Evolutionary conservation across 2,113 vertebrate species (phyloP).

Genomic region (Cochlearius cochlearius): DNA sequence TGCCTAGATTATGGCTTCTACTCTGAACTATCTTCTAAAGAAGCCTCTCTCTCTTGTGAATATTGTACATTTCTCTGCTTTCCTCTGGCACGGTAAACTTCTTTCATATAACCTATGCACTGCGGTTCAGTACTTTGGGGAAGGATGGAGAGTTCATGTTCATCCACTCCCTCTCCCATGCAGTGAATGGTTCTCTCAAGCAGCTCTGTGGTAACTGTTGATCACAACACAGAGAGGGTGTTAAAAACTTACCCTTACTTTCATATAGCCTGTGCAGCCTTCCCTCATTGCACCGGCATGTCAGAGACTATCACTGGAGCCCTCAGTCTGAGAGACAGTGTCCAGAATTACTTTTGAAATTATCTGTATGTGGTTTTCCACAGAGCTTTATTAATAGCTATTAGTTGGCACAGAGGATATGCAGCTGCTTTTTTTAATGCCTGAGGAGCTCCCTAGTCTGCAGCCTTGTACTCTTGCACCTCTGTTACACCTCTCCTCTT

Average conservation of each 20-base stretch:
- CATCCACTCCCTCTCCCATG: neutral
- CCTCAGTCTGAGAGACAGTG: neutral
- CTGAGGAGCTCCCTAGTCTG: neutral
- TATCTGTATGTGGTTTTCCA: neutral
- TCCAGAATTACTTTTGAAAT: neutral
- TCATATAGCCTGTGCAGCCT: neutral
- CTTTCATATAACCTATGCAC: neutral
- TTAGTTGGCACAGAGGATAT: neutral
- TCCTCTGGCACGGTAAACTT: neutral
- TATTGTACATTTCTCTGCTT: neutral
- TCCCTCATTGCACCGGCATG: neutral
- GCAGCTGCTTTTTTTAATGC: neutral
- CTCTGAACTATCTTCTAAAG: neutral
- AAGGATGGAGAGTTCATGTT: neutral
- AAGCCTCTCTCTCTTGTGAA: neutral
- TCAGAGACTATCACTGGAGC: neutral
- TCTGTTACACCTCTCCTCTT: neutral
- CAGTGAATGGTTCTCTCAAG: neutral
- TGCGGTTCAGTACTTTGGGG: neutral
- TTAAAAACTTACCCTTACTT: neutral
- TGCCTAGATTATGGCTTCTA: neutral
- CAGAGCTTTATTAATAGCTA: neutral
- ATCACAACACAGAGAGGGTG: neutral
- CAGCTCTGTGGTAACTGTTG: neutral
- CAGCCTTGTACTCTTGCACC: neutral